Percentiles rank a stretch among this genome's conserved stretches.
Evolutionary conservation across 2,888 invertebrate species (phyloP).

Genomic region (Mimas tiliae): DNA sequence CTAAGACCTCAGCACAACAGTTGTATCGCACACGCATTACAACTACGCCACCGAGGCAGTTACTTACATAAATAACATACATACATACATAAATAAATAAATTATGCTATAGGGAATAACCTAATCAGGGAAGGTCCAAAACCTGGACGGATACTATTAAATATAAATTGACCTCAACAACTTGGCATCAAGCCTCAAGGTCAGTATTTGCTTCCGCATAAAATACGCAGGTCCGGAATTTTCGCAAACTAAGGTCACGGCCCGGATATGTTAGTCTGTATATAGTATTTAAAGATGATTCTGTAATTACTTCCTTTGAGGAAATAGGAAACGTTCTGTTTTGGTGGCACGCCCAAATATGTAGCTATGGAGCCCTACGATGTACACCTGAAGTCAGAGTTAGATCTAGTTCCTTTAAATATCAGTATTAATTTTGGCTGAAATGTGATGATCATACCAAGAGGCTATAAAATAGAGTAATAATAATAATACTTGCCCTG

Average conservation of each 20-base stretch:
- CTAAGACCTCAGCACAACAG: no score
- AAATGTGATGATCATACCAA: no score
- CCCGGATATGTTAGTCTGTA: conserved; percentile 39
- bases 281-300: conserved; percentile 71
- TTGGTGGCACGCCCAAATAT: conserved; percentile 25
- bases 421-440: no score
- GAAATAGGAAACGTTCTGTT: conserved; percentile 47
- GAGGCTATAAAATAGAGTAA: no score
- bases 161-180: neutral
- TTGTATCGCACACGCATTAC: no score
- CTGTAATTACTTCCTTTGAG: conserved; percentile 69
- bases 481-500: no score
- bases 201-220: conserved; percentile 1
- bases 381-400: neutral
- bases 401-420: no score
- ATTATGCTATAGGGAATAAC: neutral
- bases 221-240: conserved; percentile 61
- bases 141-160: neutral
- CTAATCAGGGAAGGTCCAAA: neutral
- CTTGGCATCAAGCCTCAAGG: conserved; percentile 4
- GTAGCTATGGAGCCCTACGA: neutral
- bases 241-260: conserved; percentile 55
- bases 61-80: no score
- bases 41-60: no score
- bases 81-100: neutral